Evolutionary conservation across 2,888 invertebrate species (phyloP), one percentile per base, ranked within the genome.

Genomic region (Colostygia pectinataria): DNA sequence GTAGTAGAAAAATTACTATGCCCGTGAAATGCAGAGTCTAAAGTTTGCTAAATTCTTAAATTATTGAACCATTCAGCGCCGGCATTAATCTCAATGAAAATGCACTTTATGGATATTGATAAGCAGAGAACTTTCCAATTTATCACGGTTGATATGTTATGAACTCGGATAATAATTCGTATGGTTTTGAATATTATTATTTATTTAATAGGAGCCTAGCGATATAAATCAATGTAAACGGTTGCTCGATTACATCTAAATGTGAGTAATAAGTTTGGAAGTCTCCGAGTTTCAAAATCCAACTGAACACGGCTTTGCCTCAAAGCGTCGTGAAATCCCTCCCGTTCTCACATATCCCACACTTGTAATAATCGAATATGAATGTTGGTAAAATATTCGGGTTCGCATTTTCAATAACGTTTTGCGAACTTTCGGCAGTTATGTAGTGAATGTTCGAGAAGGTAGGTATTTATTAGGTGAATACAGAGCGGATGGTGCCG

Each of bases 391-490:
- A 77, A 76, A 76, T 79, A 80, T 78, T 74, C 60, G 66, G 66
- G 67, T 70, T 66, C 68, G 67, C 68, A 67, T 74, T 78, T 81
- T 74, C 77, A 80, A 82, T 79, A 81, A 82, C 71, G 74, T 73
- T 77, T 79, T 71, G 68, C 68, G 59, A 77, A 80, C 69, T 80
- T 79, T 76, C 74, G 67, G 74, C 72, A 73, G 68, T 68, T 68
- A 68, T 66, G 64, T 67, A 68, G 71, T 65, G 69, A 76, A 76
- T 72, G 77, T 77, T 75, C 64, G 74, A 71, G 66, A 71, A 71
- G 72, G 76, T 74, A 82, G 78, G 77, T 81, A 82, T 85, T 85
- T 87, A 87, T 86, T 83, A 77, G 77, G 80, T 77, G 82, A 82
- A 86, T 82, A 87, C 81, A 78, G 72, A 71, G 66, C 63, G 66